A percentile compares a stretch with the other conserved stretches of the same genome.
phyloP scores from a whole-genome alignment of 2,113 vertebrate species.

The Rhipidura dahli region DNA sequence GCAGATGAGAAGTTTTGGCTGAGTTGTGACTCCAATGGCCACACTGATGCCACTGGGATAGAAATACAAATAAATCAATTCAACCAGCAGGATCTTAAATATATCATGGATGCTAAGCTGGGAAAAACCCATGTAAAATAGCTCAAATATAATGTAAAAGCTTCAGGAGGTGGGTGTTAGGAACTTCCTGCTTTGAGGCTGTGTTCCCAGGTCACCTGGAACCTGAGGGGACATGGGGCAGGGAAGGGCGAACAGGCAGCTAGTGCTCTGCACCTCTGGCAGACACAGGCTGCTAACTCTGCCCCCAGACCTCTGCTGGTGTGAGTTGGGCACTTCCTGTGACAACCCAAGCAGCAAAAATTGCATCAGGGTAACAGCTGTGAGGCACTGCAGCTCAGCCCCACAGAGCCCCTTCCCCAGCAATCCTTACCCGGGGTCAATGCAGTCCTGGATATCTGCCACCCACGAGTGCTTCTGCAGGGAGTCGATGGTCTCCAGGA shows the following conservation, averaged over 20 bases:
- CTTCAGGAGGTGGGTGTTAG: not conserved
- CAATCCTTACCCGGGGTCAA: slow-evolving; percentile 88
- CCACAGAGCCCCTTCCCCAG: not conserved
- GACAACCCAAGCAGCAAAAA: not conserved
- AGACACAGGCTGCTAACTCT: not conserved
- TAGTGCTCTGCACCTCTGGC: not conserved
- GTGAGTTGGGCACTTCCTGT: not conserved
- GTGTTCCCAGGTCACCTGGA: accelerated
- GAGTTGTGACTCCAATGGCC: not conserved
- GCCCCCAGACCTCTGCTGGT: not conserved
- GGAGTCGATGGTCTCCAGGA: slow-evolving; percentile 97
- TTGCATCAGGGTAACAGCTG: not conserved
- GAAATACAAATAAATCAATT: not conserved
- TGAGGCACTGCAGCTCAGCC: accelerated
- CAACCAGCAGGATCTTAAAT: not conserved
- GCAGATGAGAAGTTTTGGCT: not conserved
- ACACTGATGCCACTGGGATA: not conserved
- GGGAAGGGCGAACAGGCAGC: not conserved
- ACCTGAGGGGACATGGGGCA: accelerated
- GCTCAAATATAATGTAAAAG: not conserved
- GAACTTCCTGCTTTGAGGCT: not conserved
- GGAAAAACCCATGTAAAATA: not conserved
- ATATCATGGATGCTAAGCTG: not conserved
- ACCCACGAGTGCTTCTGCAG: slow-evolving; percentile 99
- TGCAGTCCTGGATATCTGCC: slow-evolving; percentile 97